Base-by-base conservation (phyloP, 2,888 invertebrate species). In the Actias luna region DNA sequence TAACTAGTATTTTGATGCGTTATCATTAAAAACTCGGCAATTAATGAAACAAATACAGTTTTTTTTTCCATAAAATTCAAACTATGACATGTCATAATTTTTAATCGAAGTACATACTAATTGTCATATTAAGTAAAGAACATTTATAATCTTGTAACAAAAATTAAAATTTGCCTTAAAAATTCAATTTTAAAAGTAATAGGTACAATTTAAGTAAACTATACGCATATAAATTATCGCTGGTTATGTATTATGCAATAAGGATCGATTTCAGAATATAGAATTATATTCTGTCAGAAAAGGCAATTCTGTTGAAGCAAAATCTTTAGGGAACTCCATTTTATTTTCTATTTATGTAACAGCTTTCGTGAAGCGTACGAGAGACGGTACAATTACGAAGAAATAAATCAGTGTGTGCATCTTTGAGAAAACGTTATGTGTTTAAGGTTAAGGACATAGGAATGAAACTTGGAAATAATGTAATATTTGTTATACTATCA, bases 371-470 rank as follows among this genome's bases (percentile, higher is more conserved):
- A 29, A 55, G 29, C 29, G 55, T 55, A 55, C 29, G 55, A 55
- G 55, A 55, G 52, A 61, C 22, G 46, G 59, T 66, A 59, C 65
- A 62, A 63, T 70, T 62, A 68, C 61, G 33, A 63, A n/a, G 61
- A 62, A 31, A 62, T 58, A 46, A 62, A 62, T 62, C 61, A 62
- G 39, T 35, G 29, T 29, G 61, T 62, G 61, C 58, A 62, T 62
- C 58, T 42, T 42, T 58, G 61, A 62, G 61, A 58, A 55, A 55
- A 55, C 29, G 55, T 55, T 55, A 55, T 55, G 55, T 55, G 55
- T n/a, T 55, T 55, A 55, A 55, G 55, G 55, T n/a, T 55, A 16
- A 22, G 29, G 7, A 29, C n/a, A 29, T 18, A 55, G 29, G n/a
- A 29, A n/a, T n/a, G 10, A 55, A 55, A 10, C n/a, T 0, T 16